Evolutionary conservation across 2,888 invertebrate genomes (phyloP), one percentile per base, ranked within the genome.

Genomic region (Mimas tiliae): DNA sequence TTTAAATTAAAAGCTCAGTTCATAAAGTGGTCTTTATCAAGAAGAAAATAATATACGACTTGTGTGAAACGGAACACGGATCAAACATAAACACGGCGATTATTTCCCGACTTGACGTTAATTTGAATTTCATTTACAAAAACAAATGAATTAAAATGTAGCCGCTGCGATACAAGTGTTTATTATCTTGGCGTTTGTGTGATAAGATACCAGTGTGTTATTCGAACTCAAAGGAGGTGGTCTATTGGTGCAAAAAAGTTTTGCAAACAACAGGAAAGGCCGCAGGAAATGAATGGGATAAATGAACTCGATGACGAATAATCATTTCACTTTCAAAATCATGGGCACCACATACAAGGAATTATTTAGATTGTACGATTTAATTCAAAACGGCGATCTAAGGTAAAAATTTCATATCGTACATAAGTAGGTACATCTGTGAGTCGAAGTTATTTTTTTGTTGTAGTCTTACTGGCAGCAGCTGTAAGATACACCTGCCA

Each of bases 351-450:
- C 86, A 70, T 92, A 88, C 75, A 89, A 83, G 74, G 90, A 91
- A 72, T 80, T 92, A 64, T 93, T 93, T 77, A 94, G 95, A 74
- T 84, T 96, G 48, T 95, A 95, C 77, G 95, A 96, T 84, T 94
- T 95, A 63, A 94, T 96, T 68, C 95, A 96, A 83, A 95, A 95
- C 79, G 94, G 94, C 67, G 93, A 95, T 80, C 84, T 94, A 70
- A 93, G 94, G 95, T 95, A 92, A 76, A 38, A 58, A 6, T 19
- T 58, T 58, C 38, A 19, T 42, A 19, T 42, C 12, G 7, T 12
- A 16, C 34, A 7, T 38, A 58, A 34, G 0, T 38, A 9, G 8
- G 38, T 19, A 58, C 38, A 6, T 42, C 19, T 27, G 11, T 6
- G 8, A 12, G 3, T 58, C 42, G 19, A 38, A 7, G 27, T 42